Percentiles rank a stretch among this genome's conserved stretches.
phyloP scores from a whole-genome alignment of 2,888 invertebrate genomes.

The Drosophila recens region DNA sequence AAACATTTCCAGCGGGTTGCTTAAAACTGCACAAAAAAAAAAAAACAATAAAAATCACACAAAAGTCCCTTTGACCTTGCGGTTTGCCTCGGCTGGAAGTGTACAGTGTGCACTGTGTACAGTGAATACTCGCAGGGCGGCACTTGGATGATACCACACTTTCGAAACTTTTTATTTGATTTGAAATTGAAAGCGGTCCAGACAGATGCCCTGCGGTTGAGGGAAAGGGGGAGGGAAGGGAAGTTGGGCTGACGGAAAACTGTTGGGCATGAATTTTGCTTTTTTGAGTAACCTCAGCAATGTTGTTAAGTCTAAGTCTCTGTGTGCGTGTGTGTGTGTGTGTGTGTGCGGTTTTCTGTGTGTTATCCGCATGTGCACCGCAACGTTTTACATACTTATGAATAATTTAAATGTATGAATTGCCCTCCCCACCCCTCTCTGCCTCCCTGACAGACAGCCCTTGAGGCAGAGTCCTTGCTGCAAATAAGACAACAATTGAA shows the following conservation, averaged over 20 bases:
- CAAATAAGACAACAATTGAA: slow-evolving; percentile 55
- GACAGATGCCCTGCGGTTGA: slow-evolving; percentile 41
- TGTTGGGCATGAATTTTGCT: slow-evolving; percentile 63
- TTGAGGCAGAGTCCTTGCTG: slow-evolving; percentile 1
- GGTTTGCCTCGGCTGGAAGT: slow-evolving; percentile 17
- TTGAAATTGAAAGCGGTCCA: slow-evolving; percentile 71
- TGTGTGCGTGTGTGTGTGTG: slow-evolving; percentile 15
- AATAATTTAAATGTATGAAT: slow-evolving; percentile 59
- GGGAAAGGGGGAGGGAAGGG: too few species aligned
- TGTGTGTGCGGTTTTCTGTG: slow-evolving; percentile 14
- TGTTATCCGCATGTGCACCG: slow-evolving; percentile 45
- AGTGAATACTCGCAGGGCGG: slow-evolving; percentile 15
- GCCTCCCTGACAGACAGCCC: too few species aligned
- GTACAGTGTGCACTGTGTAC: not conserved
- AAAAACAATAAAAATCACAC: slow-evolving; percentile 46
- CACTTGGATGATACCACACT: slow-evolving; percentile 53
- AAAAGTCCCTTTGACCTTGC: slow-evolving; percentile 68
- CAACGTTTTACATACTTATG: slow-evolving; percentile 70
- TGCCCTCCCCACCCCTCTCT: not conserved
- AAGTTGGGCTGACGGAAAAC: slow-evolving; percentile 34
- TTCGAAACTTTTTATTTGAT: slow-evolving; percentile 74
- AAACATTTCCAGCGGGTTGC: slow-evolving; percentile 43
- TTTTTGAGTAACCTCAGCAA: slow-evolving; percentile 31
- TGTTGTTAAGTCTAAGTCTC: slow-evolving; percentile 34
- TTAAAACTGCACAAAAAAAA: slow-evolving; percentile 62